Base-by-base conservation (phyloP, 2,113 vertebrate genomes). In the Amphiprion percula region DNA sequence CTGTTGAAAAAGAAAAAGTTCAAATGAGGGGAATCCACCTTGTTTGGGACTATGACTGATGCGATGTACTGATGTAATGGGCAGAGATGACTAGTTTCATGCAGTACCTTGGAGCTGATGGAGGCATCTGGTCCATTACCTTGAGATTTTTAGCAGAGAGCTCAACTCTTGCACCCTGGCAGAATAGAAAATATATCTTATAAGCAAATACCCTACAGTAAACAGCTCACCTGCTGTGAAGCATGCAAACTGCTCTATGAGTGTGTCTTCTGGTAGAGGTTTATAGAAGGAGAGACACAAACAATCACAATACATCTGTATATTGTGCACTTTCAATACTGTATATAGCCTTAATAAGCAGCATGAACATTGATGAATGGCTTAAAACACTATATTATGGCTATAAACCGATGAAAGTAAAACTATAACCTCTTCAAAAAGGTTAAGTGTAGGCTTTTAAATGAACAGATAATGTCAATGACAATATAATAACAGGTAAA, bases 111-210 rank as follows among this genome's bases (percentile, higher is more conserved):
- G 98, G 97, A 53, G 97, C 97, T 78, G 91, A 93, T 63, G 95
- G 95, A 26, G 97, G 96, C 96, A 98, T 98, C 95, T 97, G 96
- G 92, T 99, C 98, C 96, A 98, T 98, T 85, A 99, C 96, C 89
- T 96, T 97, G 63, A 98, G 94, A 84, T 99, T 99, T 93, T 98
- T 99, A 83, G 97, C 98, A 85, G 97, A 96, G 83, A 99, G 98
- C 92, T 99, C 97, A 68, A 99, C 98, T 90, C 98, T 94, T 78
- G 98, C 96, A 67, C 98, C 98, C 98, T 99, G 79, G 71, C 74
- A 87, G 81, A 66, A 80, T 23, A 93, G 14, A 80, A 24, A 67
- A 67, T 5, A 71, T 3, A 58, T 16, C 14, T 26, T 41, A 56
- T 68, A 21, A 75, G 12, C n/a, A 61, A 11, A 37, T 1, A 49